phyloP scores from a whole-genome alignment of 2,888 invertebrate genomes.

The Rhagophthalmus giganteus region DNA sequence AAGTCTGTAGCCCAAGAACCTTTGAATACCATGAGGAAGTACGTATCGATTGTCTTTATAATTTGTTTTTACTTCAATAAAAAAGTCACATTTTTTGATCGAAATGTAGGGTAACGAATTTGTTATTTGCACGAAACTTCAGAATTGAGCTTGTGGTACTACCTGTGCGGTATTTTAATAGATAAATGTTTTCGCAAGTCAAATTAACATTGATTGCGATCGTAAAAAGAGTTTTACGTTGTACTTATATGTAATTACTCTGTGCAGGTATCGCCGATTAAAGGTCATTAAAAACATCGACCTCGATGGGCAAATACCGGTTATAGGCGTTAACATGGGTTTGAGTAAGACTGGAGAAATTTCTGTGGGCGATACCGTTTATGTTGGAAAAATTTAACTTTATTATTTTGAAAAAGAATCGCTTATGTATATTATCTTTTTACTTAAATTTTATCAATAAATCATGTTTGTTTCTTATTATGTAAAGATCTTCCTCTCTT shows the following conservation, averaged over 20 bases:
- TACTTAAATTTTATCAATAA: no score
- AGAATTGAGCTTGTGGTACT: no score
- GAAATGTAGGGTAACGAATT: no score
- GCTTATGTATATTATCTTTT: no score
- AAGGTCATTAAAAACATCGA: slow-evolving; percentile 30
- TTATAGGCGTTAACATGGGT: slow-evolving; percentile 59
- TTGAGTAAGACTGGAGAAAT: slow-evolving; percentile 55
- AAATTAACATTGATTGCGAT: no score
- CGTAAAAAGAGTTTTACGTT: no score
- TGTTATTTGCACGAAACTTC: no score
- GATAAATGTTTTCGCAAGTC: no score
- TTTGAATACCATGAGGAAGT: slow-evolving; percentile 60
- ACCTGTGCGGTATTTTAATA: no score
- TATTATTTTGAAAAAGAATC: not conserved
- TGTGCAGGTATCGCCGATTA: slow-evolving; percentile 57
- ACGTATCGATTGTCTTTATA: slow-evolving; percentile 28
- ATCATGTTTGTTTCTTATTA: no score
- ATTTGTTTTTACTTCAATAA: no score
- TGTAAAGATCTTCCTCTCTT: not conserved
- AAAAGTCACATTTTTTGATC: not conserved
- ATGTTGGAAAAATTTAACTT: slow-evolving; percentile 42
- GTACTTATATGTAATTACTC: no score
- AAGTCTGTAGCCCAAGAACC: slow-evolving; percentile 57
- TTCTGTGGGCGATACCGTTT: slow-evolving; percentile 58
- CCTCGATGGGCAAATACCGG: slow-evolving; percentile 46